Conservation (phyloP, 2,888 invertebrate genomes). For the Tineola bisselliella region DNA sequence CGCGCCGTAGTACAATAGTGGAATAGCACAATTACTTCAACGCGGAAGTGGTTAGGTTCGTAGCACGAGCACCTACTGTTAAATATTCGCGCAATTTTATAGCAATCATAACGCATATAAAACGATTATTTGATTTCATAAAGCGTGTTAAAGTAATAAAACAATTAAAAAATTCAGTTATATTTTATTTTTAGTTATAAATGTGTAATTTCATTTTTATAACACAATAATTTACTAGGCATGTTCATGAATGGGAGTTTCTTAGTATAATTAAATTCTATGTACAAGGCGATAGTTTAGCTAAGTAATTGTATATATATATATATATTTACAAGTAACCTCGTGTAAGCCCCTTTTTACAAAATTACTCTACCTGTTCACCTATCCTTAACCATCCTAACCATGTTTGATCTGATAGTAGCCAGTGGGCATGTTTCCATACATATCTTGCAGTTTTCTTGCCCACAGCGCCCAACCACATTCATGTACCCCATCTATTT, state of each 20-base stretch:
- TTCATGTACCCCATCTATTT: slow-evolving; percentile 1
- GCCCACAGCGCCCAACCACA: not conserved
- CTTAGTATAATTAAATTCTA: too few species aligned
- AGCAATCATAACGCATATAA: slow-evolving; percentile 46
- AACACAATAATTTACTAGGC: too few species aligned
- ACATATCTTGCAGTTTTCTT: slow-evolving; percentile 1
- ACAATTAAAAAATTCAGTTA: too few species aligned
- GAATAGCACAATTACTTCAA: slow-evolving; percentile 39
- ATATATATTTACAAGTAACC: not conserved
- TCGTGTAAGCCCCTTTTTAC: not conserved
- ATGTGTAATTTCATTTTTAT: too few species aligned
- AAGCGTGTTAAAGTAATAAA: not conserved
- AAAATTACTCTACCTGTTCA: not conserved
- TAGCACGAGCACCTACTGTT: slow-evolving; percentile 1
- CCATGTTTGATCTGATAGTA: slow-evolving; percentile 8
- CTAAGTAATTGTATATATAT: not conserved
- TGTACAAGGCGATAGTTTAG: too few species aligned
- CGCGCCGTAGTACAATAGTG: slow-evolving; percentile 41
- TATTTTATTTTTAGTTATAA: too few species aligned
- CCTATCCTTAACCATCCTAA: not conserved
- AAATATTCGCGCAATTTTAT: slow-evolving; percentile 3
- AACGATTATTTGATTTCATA: slow-evolving; percentile 29
- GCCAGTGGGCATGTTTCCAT: not conserved
- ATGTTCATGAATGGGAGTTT: too few species aligned
- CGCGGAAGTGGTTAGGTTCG: slow-evolving; percentile 31